Evolutionary conservation across 2,113 vertebrate species (phyloP).

Genomic region (Corythornis madagascariensis): DNA sequence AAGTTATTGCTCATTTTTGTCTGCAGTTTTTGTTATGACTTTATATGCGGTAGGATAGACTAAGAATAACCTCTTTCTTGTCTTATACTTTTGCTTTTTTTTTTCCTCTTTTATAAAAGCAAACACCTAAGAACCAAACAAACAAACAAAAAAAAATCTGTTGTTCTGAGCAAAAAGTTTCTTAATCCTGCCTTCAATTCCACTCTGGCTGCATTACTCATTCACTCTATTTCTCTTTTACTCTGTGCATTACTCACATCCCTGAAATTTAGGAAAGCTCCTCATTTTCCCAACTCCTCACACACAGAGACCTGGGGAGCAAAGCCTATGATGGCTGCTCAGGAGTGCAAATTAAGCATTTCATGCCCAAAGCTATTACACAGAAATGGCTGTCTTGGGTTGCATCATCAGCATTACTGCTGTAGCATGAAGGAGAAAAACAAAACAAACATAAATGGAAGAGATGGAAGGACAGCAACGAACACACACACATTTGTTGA

Average conservation of each 20-base stretch:
- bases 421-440: constrained; percentile 73
- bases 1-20: not conserved
- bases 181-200: not conserved
- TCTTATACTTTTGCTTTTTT: not conserved
- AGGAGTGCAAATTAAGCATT: constrained; percentile 49
- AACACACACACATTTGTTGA: not conserved
- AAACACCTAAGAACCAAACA: not conserved
- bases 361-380: constrained; percentile 40
- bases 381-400: constrained; percentile 59
- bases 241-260: not conserved
- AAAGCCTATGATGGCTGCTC: not conserved
- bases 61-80: not conserved
- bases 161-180: not conserved
- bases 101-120: not conserved
- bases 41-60: not conserved
- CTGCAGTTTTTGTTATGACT: not conserved
- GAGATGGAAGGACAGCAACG: constrained; percentile 34
- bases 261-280: not conserved
- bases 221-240: not conserved
- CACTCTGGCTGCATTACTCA: not conserved
- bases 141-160: not conserved
- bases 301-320: not conserved
- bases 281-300: not conserved
- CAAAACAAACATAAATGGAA: constrained; percentile 55
- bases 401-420: constrained; percentile 66